These are phyloP conservation scores for Aldrovandia affinis DNA, from an alignment of 2,797 vertebrate genomes.

Conservation along the genomic window DNA sequence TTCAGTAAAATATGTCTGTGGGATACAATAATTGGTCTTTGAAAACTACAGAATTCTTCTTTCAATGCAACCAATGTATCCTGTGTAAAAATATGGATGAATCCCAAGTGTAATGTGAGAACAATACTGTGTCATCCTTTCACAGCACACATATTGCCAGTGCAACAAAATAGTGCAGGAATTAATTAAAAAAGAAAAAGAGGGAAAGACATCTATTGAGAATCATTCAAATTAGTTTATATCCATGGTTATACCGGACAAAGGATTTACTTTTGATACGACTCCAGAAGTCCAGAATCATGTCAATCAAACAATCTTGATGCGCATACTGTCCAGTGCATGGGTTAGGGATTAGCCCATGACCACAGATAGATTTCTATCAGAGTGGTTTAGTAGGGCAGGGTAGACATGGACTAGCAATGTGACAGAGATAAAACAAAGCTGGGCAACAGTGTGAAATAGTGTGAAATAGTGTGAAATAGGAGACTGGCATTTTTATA, in stretches of 20 bases:
- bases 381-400: not conserved
- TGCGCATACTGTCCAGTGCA: not conserved
- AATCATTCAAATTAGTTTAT: not conserved
- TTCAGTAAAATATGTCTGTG: not conserved
- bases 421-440: not conserved
- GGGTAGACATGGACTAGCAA: not conserved
- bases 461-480: not conserved
- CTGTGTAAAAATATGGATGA: not conserved
- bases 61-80: not conserved
- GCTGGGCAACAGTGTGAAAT: not conserved
- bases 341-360: not conserved
- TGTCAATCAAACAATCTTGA: not conserved
- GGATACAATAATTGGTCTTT: not conserved
- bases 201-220: not conserved
- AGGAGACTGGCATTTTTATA: not conserved
- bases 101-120: not conserved
- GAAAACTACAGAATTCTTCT: not conserved
- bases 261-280: not conserved
- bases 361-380: not conserved
- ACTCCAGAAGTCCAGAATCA: not conserved
- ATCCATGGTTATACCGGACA: not conserved
- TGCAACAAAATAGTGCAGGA: too few relatives aligned
- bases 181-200: not conserved
- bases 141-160: not conserved
- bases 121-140: not conserved